Evolutionary conservation across 2,113 vertebrate genomes (phyloP), one percentile per base, ranked within the genome.

Genomic region (Plecturocebus donacophilus): DNA sequence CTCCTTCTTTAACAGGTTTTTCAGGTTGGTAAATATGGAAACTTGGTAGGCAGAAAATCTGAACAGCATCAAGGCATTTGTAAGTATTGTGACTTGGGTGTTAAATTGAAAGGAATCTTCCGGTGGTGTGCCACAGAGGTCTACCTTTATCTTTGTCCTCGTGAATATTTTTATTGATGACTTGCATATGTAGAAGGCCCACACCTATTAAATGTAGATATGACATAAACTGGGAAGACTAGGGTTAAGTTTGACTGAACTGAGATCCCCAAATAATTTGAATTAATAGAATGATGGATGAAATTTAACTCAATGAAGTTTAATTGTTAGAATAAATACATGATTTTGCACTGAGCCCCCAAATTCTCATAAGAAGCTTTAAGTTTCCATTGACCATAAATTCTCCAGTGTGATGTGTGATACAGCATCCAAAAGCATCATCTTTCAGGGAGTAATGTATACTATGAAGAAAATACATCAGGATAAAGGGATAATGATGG

Each of bases 231-330:
- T 75, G n/a, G 76, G n/a, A 87, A 91, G 35, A 52, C 64, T 52
- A 85, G 35, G 66, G 66, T 68, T 56, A 85, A 79, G 54, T 30
- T 35, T 89, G 64, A 86, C 35, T 88, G n/a, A 84, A 84, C 35
- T 27, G 3, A 11, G n/a, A 94, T 92, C 8, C 40, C 35, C 40
- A 83, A 94, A 94, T 79, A 81, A 87, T 76, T 66, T 73, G 61
- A 71, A 75, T 87, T 89, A 80, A 80, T 35, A 85, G 27, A 90
- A 86, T 76, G 11, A 76, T 47, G 21, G 35, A 47, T 5, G 56
- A 61, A 93, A 90, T 76, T 77, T 81, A 93, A 66, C 47, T 5
- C n/a, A 97, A 23, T 73, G 45, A 71, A 73, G 64, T 90, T 76
- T 58, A 93, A 87, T 42, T 91, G 56, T 61, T 61, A 64, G 61